phyloP scores from a whole-genome alignment of 2,113 vertebrate genomes.

The Falcunculus frontatus region DNA sequence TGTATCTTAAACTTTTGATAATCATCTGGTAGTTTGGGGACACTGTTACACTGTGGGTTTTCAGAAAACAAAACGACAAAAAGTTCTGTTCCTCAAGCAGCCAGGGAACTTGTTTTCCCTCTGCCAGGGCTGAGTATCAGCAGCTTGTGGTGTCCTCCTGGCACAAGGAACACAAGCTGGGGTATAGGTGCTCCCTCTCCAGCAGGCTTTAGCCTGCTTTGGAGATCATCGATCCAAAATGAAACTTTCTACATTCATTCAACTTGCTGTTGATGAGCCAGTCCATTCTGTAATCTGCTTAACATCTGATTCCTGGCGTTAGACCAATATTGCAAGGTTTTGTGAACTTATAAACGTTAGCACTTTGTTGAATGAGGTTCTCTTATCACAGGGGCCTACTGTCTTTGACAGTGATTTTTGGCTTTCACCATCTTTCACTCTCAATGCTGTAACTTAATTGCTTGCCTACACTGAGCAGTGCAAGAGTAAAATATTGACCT shows the following conservation, averaged over 20 bases:
- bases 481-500: background rate
- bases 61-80: background rate
- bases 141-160: background rate
- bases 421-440: background rate
- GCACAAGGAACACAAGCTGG: background rate
- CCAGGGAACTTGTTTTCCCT: background rate
- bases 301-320: background rate
- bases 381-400: background rate
- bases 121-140: background rate
- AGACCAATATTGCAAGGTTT: background rate
- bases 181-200: background rate
- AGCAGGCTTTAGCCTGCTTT: background rate
- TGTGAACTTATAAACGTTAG: background rate
- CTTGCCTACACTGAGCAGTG: background rate
- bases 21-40: background rate
- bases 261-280: background rate
- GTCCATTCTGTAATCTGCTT: background rate
- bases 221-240: background rate
- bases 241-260: background rate
- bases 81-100: background rate
- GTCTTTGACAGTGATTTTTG: background rate
- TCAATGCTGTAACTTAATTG: background rate
- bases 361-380: background rate
- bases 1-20: background rate
- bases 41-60: background rate